Base-by-base conservation (phyloP, 2,888 invertebrate species). In the Pegoplata infirma region DNA sequence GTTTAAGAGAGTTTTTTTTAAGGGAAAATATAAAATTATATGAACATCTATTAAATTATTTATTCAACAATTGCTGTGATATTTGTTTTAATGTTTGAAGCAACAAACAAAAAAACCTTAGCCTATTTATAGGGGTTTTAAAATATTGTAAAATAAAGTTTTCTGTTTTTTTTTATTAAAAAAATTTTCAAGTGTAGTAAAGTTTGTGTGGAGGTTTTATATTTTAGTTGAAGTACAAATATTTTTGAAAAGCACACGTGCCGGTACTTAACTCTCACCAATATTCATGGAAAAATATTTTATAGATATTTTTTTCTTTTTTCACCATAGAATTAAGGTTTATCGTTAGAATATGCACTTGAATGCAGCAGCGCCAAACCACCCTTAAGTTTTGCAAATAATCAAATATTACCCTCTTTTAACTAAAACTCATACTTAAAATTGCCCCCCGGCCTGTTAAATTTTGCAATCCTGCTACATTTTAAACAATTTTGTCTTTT, bases 231-330 rank as follows among this genome's bases (percentile, higher is more conserved):
- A 59, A 44, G n/a, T n/a, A n/a, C n/a, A n/a, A n/a, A n/a, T n/a
- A n/a, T 53, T 21, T 53, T 59, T 59, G 68, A 8, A 63, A 49
- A 21, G 44, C 51, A 51, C 75, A 79, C 79, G 79, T 79, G 75
- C 71, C 49, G 44, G 63, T 79, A 63, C 79, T 79, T 75, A 75
- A 75, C 71, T 63, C 53, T 67, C 67, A 44, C 23, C 59, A 59
- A 12, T 23, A 46, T 46, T 36, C 28, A 46, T 59, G 53, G 64
- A 72, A 47, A 56, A 64, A 47, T 55, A 12, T 40, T 44, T 59
- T 51, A 7, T 23, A 32, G 56, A 47, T 55, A 12, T 40, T 44
- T 59, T 51, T 5, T 23, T 21, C 6, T 46, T 44, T 59, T 17
- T n/a, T n/a, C n/a, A n/a, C n/a, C n/a, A n/a, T n/a, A n/a, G 12